phyloP scores from a whole-genome alignment of 2,797 vertebrate species.

The Hydrocynus forskahlii region DNA sequence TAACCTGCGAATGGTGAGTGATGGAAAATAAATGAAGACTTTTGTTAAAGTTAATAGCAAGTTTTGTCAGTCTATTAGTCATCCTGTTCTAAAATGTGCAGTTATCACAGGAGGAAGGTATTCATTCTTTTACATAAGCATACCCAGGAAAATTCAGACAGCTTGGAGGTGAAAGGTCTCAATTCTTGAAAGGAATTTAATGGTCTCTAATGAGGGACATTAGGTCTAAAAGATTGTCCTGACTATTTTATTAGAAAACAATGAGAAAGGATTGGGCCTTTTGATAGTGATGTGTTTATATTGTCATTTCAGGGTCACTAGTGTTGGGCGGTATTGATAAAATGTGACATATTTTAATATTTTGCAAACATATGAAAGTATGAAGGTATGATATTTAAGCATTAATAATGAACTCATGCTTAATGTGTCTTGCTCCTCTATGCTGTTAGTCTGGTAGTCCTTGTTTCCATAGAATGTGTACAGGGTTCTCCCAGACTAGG shows the following conservation, averaged over 20 bases:
- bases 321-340: background rate
- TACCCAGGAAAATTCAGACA: background rate
- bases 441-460: no score
- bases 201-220: background rate
- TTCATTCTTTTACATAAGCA: background rate
- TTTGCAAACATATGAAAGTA: no score
- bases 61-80: constrained; percentile 6
- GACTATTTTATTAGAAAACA: constrained; percentile 3
- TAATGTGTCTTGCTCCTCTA: no score
- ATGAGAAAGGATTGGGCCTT: background rate
- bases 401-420: no score
- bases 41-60: constrained; percentile 9
- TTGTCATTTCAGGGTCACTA: background rate
- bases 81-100: background rate
- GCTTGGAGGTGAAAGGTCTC: background rate
- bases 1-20: background rate
- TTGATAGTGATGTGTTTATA: background rate
- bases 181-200: constrained; percentile 6
- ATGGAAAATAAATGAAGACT: background rate
- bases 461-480: no score
- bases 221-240: constrained; percentile 11
- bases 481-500: no score
- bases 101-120: background rate
- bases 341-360: background rate
- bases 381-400: no score